Conservation (phyloP, 2,113 vertebrate species). For the Bubalus kerabau region DNA sequence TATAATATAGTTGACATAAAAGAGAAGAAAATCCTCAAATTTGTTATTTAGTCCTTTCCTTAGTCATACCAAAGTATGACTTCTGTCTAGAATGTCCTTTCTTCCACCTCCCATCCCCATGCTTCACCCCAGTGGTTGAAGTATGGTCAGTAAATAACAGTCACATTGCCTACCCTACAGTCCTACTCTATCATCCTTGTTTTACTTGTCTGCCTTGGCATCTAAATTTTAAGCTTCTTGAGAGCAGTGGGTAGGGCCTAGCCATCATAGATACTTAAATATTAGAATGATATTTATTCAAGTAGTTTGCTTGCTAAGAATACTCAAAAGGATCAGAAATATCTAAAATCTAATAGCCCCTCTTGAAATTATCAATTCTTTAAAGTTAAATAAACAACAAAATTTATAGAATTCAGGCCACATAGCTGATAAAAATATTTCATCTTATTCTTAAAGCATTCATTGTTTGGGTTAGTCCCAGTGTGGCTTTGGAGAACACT, state of each 20-base stretch:
- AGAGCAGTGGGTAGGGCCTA: background rate
- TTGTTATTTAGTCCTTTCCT: background rate
- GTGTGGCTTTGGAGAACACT: background rate
- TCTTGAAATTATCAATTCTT: conserved; percentile 33
- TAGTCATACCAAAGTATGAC: background rate
- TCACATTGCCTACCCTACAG: background rate
- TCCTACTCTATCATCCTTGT: background rate
- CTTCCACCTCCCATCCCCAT: background rate
- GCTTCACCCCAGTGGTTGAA: background rate
- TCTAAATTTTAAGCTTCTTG: background rate
- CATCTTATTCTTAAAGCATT: background rate
- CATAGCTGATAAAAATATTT: background rate
- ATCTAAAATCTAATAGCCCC: background rate
- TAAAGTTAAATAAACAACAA: background rate
- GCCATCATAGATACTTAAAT: background rate
- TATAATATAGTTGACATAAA: background rate
- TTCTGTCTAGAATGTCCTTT: background rate
- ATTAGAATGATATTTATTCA: background rate
- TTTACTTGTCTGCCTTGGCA: background rate
- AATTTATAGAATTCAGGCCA: background rate
- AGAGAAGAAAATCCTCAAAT: background rate
- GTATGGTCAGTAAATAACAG: background rate
- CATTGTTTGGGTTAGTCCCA: background rate
- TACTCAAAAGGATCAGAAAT: background rate
- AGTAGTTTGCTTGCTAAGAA: background rate